Evolutionary conservation across 2,113 vertebrate genomes (phyloP).

Genomic region (Suricata suricatta): DNA sequence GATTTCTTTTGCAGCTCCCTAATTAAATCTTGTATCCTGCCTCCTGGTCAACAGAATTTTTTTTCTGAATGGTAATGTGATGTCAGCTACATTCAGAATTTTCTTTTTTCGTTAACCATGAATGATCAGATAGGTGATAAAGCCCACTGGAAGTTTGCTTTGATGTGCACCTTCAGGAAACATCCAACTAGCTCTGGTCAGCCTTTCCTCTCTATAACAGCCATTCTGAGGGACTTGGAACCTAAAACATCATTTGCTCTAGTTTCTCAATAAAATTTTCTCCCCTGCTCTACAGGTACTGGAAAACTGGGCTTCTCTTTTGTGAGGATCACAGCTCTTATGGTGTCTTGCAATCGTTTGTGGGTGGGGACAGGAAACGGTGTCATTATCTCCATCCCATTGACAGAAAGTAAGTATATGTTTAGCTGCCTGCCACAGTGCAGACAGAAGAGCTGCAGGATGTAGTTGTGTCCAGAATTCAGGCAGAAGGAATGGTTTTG

Average conservation of each 20-base stretch:
- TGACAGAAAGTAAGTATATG: slow-evolving; percentile 92
- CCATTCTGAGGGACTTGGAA: background rate
- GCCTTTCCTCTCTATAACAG: background rate
- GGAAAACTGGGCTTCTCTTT: slow-evolving; percentile 96
- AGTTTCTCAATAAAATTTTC: slow-evolving; percentile 66
- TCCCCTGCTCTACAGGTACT: slow-evolving; percentile 85
- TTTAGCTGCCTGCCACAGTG: background rate
- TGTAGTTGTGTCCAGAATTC: background rate
- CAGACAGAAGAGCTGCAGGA: background rate
- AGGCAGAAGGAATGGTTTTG: background rate
- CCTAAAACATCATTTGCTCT: background rate
- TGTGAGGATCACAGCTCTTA: slow-evolving; percentile 94
- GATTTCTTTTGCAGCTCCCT: background rate
- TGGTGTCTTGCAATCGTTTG: slow-evolving; percentile 93
- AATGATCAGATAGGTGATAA: background rate
- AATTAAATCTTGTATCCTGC: background rate
- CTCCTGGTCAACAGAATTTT: background rate
- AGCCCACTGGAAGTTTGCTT: background rate
- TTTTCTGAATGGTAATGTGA: background rate
- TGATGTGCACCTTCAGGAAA: background rate
- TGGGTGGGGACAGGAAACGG: slow-evolving; percentile 96
- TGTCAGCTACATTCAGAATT: background rate
- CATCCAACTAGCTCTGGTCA: background rate
- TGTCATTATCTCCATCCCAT: slow-evolving; percentile 95
- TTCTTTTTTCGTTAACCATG: background rate